Evolutionary conservation across 2,113 vertebrate species (phyloP).

Genomic region (Mesocricetus auratus): DNA sequence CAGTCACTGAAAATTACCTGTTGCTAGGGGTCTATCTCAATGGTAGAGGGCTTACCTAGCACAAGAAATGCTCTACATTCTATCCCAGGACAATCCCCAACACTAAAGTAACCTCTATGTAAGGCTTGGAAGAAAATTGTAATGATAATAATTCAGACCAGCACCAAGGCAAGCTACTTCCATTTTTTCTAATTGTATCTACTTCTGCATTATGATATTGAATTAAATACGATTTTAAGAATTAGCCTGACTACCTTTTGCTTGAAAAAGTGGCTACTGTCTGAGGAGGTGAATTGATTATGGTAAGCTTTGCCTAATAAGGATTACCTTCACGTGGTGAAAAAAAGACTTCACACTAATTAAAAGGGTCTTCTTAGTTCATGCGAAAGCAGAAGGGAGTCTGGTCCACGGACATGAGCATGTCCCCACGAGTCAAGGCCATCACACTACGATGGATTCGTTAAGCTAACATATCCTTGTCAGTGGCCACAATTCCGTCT

Average conservation of each 20-base stretch:
- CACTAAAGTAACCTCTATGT: not conserved
- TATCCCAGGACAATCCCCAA: not conserved
- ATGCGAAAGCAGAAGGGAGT: not conserved
- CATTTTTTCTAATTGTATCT: not conserved
- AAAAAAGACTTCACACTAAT: not conserved
- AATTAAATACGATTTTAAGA: not conserved
- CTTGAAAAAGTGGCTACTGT: not conserved
- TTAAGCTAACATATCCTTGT: not conserved
- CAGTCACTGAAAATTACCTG: not conserved
- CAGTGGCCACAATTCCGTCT: not conserved
- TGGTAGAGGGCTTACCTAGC: not conserved
- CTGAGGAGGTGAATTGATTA: slow-evolving; percentile 21
- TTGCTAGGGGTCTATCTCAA: not conserved
- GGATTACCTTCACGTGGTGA: not conserved
- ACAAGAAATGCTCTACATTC: not conserved
- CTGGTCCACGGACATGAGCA: not conserved
- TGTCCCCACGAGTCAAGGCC: not conserved
- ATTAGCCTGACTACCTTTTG: slow-evolving; percentile 21
- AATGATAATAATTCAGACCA: not conserved
- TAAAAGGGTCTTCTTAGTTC: not conserved
- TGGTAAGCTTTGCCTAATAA: slow-evolving; percentile 35
- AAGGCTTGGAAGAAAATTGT: not conserved
- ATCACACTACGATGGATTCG: not conserved
- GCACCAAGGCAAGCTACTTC: not conserved
- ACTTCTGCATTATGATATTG: not conserved